Conservation (phyloP, 2,113 vertebrate genomes). For the Sterrhoptilus dennistouni region DNA sequence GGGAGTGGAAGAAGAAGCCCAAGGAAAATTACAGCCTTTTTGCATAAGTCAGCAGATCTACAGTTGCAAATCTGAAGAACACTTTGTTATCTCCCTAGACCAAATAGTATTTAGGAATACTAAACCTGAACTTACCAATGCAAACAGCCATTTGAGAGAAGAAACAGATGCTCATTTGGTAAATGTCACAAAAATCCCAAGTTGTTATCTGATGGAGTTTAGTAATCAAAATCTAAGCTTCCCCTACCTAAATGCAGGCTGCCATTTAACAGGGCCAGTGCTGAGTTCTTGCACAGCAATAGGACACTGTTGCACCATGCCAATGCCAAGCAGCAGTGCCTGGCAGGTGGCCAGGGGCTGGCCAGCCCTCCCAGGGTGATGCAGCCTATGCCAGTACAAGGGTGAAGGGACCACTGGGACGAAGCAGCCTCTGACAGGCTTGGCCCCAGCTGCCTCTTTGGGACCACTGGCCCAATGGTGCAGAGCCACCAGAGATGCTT, state of each 20-base stretch:
- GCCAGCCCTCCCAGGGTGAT: accelerated
- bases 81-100: not conserved
- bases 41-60: not conserved
- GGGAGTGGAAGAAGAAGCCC: not conserved
- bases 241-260: not conserved
- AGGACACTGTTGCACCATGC: accelerated
- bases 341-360: accelerated
- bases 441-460: not conserved
- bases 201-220: not conserved
- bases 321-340: not conserved
- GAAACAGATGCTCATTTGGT: not conserved
- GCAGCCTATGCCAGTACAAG: not conserved
- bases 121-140: not conserved
- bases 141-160: not conserved
- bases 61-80: not conserved
- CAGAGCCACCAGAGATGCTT: not conserved
- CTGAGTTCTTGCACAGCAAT: not conserved
- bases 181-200: not conserved
- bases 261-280: not conserved
- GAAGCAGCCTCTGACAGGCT: not conserved
- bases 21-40: not conserved
- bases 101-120: not conserved
- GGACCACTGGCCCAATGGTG: accelerated
- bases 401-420: not conserved
- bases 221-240: not conserved